Evolutionary conservation across 2,113 vertebrate genomes (phyloP).

Genomic region (Centropristis striata): DNA sequence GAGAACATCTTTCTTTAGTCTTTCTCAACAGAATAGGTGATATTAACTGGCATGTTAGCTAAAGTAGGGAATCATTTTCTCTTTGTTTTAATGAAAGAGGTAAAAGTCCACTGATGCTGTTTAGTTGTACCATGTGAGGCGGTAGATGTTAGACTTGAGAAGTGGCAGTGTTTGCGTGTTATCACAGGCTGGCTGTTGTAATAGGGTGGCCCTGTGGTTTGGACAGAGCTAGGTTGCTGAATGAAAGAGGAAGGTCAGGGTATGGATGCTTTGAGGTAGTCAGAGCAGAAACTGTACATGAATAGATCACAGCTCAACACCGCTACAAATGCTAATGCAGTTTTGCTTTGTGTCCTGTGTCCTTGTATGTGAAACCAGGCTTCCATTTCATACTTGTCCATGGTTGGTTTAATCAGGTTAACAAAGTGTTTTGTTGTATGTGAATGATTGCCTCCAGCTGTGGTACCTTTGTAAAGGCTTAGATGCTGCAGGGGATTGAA

Average conservation of each 20-base stretch:
- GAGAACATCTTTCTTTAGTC: constrained; percentile 51
- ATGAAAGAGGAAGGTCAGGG: constrained; percentile 28
- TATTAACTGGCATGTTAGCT: constrained; percentile 2
- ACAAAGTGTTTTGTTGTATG: not conserved
- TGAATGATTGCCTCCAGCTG: not conserved
- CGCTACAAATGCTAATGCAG: constrained; percentile 54
- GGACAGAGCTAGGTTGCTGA: not conserved
- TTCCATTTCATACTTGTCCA: not conserved
- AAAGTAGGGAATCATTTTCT: not conserved
- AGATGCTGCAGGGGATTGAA: not conserved
- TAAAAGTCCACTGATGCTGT: not conserved
- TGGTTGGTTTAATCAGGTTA: not conserved
- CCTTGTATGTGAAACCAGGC: constrained; percentile 3
- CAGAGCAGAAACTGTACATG: constrained; percentile 19
- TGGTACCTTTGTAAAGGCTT: not conserved
- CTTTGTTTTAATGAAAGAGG: not conserved
- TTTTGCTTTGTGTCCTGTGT: constrained; percentile 21
- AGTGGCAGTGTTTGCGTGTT: not conserved
- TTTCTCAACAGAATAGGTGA: constrained; percentile 1
- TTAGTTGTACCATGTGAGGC: not conserved
- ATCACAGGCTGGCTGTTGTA: not conserved
- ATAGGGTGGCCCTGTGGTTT: not conserved
- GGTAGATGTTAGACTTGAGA: no score
- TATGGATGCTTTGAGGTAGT: constrained; percentile 48
- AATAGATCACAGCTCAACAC: constrained; percentile 45